Base-by-base conservation (phyloP, 2,888 invertebrate species). In the Venustoraphidia nigricollis region DNA sequence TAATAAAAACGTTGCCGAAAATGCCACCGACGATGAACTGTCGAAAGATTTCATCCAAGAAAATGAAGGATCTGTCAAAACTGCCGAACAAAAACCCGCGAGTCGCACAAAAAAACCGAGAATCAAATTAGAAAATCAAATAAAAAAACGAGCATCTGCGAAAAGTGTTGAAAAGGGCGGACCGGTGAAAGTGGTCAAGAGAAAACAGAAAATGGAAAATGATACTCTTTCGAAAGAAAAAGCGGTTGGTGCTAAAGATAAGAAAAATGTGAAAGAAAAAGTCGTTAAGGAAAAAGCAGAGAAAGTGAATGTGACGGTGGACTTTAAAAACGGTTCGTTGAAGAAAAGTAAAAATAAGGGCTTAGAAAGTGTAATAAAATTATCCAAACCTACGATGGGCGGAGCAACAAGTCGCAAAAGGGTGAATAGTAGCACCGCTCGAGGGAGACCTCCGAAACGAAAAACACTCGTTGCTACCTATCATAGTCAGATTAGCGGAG, bases 401-500 rank as follows among this genome's bases (percentile, higher is more conserved):
- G 10, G 10, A 46, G 35, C 27, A 35, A 17, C 44, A 45, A 46
- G 14, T 39, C 14, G 43, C 40, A 10, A 41, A 37, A 40, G 46
- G 34, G 14, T 41, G 2, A 46, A 44, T 34, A 41, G 59, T 8
- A 60, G 61, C 9, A 58, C 62, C 1, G 60, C 61, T 9, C 55
- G 69, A 51, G 69, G 69, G 36, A 55, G 69, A 48, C 67, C 69
- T n/a, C 59, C 71, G 45, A 70, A 72, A 10, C 66, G 49, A 51
- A 55, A 65, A 52, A 65, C 69, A 9, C 58, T 70, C 41, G 67
- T 69, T 40, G 67, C 73, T 38, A 72, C 74, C 67, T 76, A 76
- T 54, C 75, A 76, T 57, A 75, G 75, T 60, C 75, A 76, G 59
- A 73, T 75, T 45, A 75, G 74, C 50, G 75, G 80, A 55, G 79